Evolutionary conservation across 2,888 invertebrate genomes (phyloP).

Genomic region (Rhagonycha lutea): DNA sequence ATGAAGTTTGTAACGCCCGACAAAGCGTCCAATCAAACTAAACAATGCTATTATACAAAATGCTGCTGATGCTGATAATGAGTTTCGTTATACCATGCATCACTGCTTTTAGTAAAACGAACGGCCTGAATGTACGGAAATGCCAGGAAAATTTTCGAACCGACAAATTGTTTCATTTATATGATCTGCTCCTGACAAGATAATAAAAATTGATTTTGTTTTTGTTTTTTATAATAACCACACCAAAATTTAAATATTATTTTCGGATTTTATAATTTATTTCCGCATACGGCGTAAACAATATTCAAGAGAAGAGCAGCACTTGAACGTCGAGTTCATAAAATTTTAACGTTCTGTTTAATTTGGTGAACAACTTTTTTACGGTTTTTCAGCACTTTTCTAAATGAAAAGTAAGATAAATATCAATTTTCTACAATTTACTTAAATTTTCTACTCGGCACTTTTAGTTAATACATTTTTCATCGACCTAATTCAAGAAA

Average conservation of each 20-base stretch:
- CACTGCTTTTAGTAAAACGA: constrained; percentile 4
- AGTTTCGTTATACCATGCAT: constrained; percentile 15
- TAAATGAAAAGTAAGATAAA: not conserved
- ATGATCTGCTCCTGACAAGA: not conserved
- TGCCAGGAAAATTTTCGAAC: constrained; percentile 5
- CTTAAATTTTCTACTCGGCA: not conserved
- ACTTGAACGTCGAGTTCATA: not conserved
- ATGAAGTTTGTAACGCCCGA: not conserved
- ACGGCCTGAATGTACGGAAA: not conserved
- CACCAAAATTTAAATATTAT: not conserved
- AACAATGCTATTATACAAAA: constrained; percentile 10
- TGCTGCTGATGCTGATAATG: constrained; percentile 14
- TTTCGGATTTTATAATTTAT: not conserved
- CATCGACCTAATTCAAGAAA: not conserved
- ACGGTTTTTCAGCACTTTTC: not conserved
- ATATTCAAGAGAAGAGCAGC: not conserved
- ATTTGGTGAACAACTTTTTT: not conserved
- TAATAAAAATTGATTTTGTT: not conserved
- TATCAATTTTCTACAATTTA: not conserved
- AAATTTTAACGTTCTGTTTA: not conserved
- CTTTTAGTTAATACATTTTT: not conserved
- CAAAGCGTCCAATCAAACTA: not conserved
- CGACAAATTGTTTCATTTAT: constrained; percentile 18
- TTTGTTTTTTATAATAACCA: not conserved
- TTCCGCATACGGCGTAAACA: not conserved